Evolutionary conservation across 2,797 vertebrate genomes (phyloP).

Genomic region (Brachyalestes nurse): DNA sequence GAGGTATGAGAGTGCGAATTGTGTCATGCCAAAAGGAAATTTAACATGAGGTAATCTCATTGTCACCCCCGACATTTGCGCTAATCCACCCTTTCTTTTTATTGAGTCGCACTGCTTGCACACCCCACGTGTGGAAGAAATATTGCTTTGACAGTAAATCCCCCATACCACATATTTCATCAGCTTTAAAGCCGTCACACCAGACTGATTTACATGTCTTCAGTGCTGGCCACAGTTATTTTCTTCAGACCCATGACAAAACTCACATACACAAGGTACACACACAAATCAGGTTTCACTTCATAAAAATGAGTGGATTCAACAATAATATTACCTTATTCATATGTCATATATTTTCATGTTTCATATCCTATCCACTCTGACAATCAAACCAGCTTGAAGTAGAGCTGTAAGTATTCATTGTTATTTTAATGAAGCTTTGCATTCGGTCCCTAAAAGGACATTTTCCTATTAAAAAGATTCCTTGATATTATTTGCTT

Average conservation of each 20-base stretch:
- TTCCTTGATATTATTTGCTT: too few species aligned
- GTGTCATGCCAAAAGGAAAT: constrained; percentile 19
- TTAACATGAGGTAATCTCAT: constrained; percentile 41
- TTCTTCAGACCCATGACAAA: background rate
- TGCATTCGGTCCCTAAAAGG: background rate
- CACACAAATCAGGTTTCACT: background rate
- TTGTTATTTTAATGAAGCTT: background rate
- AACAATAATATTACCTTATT: background rate
- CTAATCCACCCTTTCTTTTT: constrained; percentile 34
- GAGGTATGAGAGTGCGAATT: constrained; percentile 42
- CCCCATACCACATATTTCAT: background rate
- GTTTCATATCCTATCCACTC: background rate
- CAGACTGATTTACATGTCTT: constrained; percentile 9
- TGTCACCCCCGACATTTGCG: constrained; percentile 24
- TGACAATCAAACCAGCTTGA: constrained; percentile 2
- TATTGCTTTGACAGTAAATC: constrained; percentile 19
- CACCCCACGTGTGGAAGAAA: background rate
- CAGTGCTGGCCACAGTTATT: background rate
- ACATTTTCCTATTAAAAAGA: background rate
- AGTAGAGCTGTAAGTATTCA: background rate
- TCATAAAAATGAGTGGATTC: constrained; percentile 1
- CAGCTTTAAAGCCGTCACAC: background rate
- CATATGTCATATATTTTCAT: background rate
- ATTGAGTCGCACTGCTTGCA: constrained; percentile 24
- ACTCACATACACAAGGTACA: too few species aligned